Percentiles rank a stretch among this genome's conserved stretches.
Conservation (phyloP, 2,888 invertebrate species). For the Globia sparganii region DNA sequence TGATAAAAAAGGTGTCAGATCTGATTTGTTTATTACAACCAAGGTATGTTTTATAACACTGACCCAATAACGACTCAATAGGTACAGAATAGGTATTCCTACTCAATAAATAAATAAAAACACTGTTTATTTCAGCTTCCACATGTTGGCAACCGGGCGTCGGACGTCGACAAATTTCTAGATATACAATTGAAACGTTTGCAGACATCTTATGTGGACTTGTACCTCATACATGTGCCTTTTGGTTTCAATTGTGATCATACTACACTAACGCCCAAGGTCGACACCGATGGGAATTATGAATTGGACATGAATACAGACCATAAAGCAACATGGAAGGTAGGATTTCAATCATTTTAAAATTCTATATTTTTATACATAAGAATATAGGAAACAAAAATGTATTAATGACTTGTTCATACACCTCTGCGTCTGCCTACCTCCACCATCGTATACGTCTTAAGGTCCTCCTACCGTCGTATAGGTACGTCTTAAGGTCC, state of each 20-base stretch:
- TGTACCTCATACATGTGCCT: slow-evolving; percentile 95
- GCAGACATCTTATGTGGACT: slow-evolving; percentile 93
- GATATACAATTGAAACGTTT: slow-evolving; percentile 91
- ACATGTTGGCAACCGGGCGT: slow-evolving; percentile 92
- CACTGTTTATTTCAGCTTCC: slow-evolving; percentile 90
- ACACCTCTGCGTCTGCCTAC: background rate
- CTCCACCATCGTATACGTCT: background rate
- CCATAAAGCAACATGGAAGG: slow-evolving; percentile 93
- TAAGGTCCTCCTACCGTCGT: too few species aligned
- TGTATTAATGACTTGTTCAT: background rate
- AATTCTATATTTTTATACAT: too few species aligned
- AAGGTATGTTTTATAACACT: slow-evolving; percentile 90
- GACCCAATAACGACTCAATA: background rate
- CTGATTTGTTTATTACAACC: slow-evolving; percentile 95
- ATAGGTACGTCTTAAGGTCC: background rate
- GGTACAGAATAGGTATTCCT: background rate
- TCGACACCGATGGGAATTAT: slow-evolving; percentile 91
- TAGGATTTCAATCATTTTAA: slow-evolving; percentile 64
- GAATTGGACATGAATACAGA: slow-evolving; percentile 91
- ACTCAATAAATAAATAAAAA: background rate
- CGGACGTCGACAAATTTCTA: slow-evolving; percentile 92
- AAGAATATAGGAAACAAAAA: too few species aligned
- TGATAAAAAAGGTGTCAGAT: slow-evolving; percentile 91
- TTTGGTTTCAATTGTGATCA: slow-evolving; percentile 91
- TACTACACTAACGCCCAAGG: slow-evolving; percentile 88